These are phyloP conservation scores for Butorides virescens DNA, from an alignment of 2,113 vertebrate species.

Conservation along the genomic window DNA sequence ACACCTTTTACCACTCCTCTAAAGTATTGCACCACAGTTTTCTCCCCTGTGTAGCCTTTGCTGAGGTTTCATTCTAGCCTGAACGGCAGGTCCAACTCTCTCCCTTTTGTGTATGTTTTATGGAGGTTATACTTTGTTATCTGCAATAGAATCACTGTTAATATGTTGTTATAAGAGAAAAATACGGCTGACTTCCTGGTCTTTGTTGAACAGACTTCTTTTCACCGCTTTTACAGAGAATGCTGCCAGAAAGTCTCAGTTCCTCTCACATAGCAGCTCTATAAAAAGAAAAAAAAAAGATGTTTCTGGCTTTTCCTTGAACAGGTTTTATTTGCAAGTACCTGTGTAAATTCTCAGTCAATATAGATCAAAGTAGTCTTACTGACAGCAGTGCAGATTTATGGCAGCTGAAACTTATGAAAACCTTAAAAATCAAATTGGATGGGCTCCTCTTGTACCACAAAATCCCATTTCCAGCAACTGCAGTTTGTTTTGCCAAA, in stretches of 20 bases:
- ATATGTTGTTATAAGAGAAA: background rate
- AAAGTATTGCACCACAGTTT: background rate
- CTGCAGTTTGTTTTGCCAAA: background rate
- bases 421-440: background rate
- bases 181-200: background rate
- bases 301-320: background rate
- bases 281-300: background rate
- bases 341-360: background rate
- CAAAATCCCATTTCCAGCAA: background rate
- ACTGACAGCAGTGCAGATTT: background rate
- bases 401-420: background rate
- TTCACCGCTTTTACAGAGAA: background rate
- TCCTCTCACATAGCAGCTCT: background rate
- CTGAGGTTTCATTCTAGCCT: background rate
- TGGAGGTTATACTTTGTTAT: background rate
- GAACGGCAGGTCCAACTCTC: background rate
- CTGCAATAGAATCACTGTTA: background rate
- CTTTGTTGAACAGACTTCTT: background rate
- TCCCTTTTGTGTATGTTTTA: background rate
- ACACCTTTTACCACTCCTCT: background rate
- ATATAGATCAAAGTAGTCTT: background rate
- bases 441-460: background rate
- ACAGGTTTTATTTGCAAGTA: background rate
- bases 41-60: background rate
- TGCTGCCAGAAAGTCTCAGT: background rate